Percentiles rank a stretch among this genome's conserved stretches.
Conservation (phyloP, 2,113 vertebrate species). For the Agelaius phoeniceus region DNA sequence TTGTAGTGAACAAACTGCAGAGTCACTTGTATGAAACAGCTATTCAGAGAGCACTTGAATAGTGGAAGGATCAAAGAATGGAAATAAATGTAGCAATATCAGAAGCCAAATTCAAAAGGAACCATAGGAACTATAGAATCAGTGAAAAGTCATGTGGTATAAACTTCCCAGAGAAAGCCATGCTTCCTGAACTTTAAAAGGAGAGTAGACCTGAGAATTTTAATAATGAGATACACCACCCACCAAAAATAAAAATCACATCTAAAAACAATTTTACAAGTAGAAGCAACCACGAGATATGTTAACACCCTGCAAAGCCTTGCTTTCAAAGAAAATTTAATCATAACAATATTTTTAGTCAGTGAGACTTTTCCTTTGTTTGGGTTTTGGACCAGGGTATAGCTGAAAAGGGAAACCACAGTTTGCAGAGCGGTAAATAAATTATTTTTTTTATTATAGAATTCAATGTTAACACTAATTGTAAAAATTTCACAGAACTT, state of each 20-base stretch:
- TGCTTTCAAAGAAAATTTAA: not conserved
- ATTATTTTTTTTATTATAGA: not conserved
- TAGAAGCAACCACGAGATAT: not conserved
- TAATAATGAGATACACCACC: not conserved
- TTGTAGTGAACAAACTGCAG: not conserved
- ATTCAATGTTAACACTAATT: not conserved
- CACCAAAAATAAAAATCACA: not conserved
- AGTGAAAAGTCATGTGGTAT: not conserved
- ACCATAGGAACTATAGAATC: not conserved
- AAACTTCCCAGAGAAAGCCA: not conserved
- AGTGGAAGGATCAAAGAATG: not conserved
- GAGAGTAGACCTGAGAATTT: not conserved
- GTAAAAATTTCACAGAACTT: not conserved
- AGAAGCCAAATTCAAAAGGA: not conserved
- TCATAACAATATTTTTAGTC: not conserved
- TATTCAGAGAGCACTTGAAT: not conserved
- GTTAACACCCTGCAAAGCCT: not conserved
- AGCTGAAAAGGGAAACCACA: not conserved
- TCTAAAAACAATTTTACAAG: not conserved
- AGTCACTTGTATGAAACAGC: rapidly evolving
- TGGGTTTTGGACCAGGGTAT: rapidly evolving
- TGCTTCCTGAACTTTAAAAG: not conserved
- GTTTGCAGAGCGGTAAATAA: not conserved
- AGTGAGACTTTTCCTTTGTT: not conserved
- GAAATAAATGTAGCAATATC: not conserved